Conservation (phyloP, 2,797 vertebrate genomes). For the Sebastes diploproa region DNA sequence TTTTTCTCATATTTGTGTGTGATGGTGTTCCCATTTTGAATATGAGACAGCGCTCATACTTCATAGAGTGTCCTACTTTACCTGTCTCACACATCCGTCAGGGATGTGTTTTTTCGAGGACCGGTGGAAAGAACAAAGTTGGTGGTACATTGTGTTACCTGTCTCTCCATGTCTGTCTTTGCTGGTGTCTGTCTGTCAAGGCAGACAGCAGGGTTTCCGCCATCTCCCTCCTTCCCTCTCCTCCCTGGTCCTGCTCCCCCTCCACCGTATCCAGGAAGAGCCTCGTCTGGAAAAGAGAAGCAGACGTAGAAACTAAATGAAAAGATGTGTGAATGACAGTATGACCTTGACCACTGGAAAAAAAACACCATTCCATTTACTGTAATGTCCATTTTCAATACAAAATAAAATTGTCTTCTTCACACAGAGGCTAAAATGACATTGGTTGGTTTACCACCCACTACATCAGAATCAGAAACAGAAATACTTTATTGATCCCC, state of each 20-base stretch:
- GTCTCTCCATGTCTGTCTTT: conserved; percentile 91
- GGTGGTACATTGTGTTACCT: conserved; percentile 82
- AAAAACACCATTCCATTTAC: background rate
- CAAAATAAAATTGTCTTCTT: background rate
- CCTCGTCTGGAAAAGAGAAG: conserved; percentile 86
- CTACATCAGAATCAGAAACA: background rate
- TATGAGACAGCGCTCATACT: background rate
- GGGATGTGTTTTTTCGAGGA: conserved; percentile 13
- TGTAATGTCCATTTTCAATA: background rate
- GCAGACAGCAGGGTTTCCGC: conserved; percentile 84
- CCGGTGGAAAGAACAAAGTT: conserved; percentile 15
- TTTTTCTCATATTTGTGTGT: background rate
- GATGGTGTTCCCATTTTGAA: conserved; percentile 1
- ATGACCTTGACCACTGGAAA: background rate
- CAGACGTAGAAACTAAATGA: background rate
- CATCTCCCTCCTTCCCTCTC: conserved; percentile 86
- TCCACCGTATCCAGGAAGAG: conserved; percentile 87
- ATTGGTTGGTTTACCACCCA: background rate
- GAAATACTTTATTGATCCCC: too few species aligned
- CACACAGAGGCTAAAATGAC: background rate
- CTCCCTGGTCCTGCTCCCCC: conserved; percentile 81
- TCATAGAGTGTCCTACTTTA: background rate
- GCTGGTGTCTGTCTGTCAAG: conserved; percentile 88
- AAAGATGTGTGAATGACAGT: background rate
- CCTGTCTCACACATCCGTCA: conserved; percentile 22